Base-by-base conservation (phyloP, 2,797 vertebrate genomes). In the Enteromius trimaculatus region DNA sequence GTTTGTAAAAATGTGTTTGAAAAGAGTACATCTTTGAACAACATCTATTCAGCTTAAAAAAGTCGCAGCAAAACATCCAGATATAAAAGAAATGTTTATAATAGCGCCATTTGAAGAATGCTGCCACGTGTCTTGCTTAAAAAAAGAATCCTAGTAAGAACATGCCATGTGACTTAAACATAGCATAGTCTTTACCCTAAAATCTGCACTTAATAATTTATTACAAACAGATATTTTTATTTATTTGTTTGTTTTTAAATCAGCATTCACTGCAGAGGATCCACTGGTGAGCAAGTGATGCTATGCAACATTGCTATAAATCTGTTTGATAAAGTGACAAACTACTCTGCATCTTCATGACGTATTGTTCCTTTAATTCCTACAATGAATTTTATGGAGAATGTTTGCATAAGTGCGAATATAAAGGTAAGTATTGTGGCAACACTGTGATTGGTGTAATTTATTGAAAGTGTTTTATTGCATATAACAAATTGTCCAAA, bases 1-100 rank as follows among this genome's bases (percentile, higher is more conserved):
- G 26, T 62, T 55, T 62, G 37, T 62, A 44, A 77, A 77, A 29
- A n/a, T 44, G 16, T 60, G 13, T 21, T 77, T 44, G n/a, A 60
- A 17, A 75, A 21, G 6, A 62, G 13, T 77, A 60, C 31, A 58
- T 58, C 34, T 60, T 3, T 60, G 16, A 77, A 42, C n/a, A 42
- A 26, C 19, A 77, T 39, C 34, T 29, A 60, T 62, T 77, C 16
- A 62, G 19, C 14, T 29, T 44, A 19, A 60, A 16, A 29, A 77
- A 60, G 8, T 19, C 23, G 14, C 21, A 26, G 53, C 21, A 75
- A 51, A 75, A 75, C 19, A n/a, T 70, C 44, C 69, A 58, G 51
- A 76, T 75, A 31, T 75, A 9, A 7, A 23, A 58, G 13, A 23
- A 76, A 58, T 39, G 21, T 58, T 21, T 53, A 9, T 72, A 13